Percentiles rank a stretch among this genome's conserved stretches.
phyloP scores from a whole-genome alignment of 2,797 vertebrate species.

The Sebastes dallii region DNA sequence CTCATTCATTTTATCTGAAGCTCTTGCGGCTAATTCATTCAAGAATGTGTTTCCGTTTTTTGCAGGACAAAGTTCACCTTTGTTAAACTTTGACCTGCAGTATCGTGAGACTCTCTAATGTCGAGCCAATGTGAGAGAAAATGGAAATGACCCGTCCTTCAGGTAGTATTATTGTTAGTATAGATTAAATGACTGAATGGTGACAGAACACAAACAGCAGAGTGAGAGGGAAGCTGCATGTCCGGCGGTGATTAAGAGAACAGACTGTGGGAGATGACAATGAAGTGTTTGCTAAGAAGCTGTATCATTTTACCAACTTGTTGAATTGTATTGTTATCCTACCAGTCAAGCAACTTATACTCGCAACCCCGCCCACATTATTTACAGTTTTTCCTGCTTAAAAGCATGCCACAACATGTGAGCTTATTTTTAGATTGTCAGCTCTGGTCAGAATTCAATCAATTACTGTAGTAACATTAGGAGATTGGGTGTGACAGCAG shows the following conservation, averaged over 20 bases:
- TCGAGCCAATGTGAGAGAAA: not conserved
- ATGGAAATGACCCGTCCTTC: not conserved
- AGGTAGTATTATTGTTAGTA: not conserved
- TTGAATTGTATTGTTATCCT: not conserved
- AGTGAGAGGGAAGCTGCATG: not conserved
- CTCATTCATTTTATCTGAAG: not conserved
- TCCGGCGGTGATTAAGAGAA: not conserved
- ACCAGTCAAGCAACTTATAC: not conserved
- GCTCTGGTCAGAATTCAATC: not conserved
- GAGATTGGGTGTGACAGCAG: not conserved
- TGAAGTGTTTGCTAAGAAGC: not conserved
- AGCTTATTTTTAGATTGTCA: not conserved
- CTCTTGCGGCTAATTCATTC: not conserved
- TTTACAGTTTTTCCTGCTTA: not conserved
- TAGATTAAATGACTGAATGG: not conserved
- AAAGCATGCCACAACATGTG: not conserved
- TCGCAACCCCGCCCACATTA: not conserved
- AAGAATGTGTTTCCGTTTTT: not conserved
- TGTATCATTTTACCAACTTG: not conserved
- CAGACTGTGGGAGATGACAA: not conserved
- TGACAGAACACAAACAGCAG: not conserved
- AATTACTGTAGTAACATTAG: not conserved
- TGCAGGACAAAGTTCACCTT: not conserved
- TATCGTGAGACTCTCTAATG: not conserved
- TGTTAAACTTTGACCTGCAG: slow-evolving; percentile 16